phyloP scores from a whole-genome alignment of 2,797 vertebrate species.

The Melopsittacus undulatus region DNA sequence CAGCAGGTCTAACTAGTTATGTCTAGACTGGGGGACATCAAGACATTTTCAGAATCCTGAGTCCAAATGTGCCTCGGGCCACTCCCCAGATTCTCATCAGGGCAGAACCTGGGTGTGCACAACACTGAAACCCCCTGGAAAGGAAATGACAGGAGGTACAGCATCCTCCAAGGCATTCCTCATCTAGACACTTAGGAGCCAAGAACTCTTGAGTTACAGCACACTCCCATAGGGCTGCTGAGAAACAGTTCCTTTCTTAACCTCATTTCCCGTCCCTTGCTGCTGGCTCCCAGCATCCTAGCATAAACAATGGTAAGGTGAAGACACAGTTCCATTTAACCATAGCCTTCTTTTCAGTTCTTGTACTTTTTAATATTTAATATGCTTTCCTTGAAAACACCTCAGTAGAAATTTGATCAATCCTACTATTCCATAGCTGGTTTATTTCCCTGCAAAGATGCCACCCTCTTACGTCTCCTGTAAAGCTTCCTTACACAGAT shows the following conservation, averaged over 20 bases:
- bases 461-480: not conserved
- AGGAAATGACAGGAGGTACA: not conserved
- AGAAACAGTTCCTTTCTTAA: not conserved
- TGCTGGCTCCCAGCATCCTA: not conserved
- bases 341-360: not conserved
- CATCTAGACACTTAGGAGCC: slow-evolving; percentile 5
- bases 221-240: not conserved
- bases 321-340: not conserved
- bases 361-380: not conserved
- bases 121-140: not conserved
- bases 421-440: not conserved
- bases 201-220: not conserved
- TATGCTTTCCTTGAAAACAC: not conserved
- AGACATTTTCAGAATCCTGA: not conserved
- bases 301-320: not conserved
- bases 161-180: not conserved
- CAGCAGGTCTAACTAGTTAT: slow-evolving; percentile 37
- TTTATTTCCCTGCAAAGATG: not conserved
- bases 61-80: not conserved
- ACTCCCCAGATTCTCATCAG: not conserved
- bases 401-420: not conserved
- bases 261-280: not conserved
- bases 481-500: not conserved
- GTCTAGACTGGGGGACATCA: slow-evolving; percentile 25
- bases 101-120: not conserved